A percentile compares a stretch with the other conserved stretches of the same genome.
Conservation (phyloP, 2,797 vertebrate species). For the Apogon hyalosoma region DNA sequence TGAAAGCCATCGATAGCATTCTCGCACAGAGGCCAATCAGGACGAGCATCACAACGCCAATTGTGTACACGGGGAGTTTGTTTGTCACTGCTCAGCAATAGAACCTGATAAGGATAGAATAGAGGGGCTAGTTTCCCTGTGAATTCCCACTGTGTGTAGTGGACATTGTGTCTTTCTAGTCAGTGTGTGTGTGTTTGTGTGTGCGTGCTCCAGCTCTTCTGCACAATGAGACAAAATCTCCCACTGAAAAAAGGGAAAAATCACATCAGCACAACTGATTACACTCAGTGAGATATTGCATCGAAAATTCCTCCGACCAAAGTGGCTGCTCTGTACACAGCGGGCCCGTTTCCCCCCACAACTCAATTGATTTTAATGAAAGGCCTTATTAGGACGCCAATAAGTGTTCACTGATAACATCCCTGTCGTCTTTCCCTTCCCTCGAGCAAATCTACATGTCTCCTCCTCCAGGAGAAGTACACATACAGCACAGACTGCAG, state of each 20-base stretch:
- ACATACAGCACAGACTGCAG: no score
- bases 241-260: constrained; percentile 40
- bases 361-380: constrained; percentile 76
- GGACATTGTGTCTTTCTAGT: constrained; percentile 22
- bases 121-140: constrained; percentile 55
- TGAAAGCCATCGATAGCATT: constrained; percentile 71
- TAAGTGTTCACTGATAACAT: constrained; percentile 73
- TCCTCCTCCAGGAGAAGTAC: no score
- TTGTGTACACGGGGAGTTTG: constrained; percentile 63
- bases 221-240: constrained; percentile 69
- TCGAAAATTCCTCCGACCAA: constrained; percentile 61
- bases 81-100: constrained; percentile 65
- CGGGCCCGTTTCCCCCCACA: constrained; percentile 62
- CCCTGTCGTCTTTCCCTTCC: constrained; percentile 42
- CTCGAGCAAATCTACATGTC: no score
- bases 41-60: constrained; percentile 52
- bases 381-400: constrained; percentile 68
- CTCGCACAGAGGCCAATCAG: constrained; percentile 67
- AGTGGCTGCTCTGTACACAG: constrained; percentile 58
- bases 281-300: constrained; percentile 70
- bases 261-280: constrained; percentile 68
- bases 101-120: constrained; percentile 76
- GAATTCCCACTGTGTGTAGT: constrained; percentile 51
- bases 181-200: constrained; percentile 7
- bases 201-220: constrained; percentile 2